Conservation (phyloP, 2,888 invertebrate species). For the Chesias legatella region DNA sequence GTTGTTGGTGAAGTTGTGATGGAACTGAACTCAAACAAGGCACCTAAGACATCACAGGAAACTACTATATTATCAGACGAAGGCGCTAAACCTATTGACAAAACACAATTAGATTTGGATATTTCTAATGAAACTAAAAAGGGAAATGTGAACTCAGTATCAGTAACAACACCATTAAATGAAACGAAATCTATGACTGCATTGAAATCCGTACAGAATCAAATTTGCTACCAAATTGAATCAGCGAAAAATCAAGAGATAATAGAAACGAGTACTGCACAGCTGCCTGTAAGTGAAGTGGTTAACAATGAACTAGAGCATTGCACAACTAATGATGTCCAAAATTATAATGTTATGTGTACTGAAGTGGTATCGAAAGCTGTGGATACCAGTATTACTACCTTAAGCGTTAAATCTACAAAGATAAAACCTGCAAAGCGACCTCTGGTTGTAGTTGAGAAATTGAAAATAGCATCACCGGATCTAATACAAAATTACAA, state of each 20-base stretch:
- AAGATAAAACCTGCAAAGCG: no score
- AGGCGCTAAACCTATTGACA: constrained; percentile 6
- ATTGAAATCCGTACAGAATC: neutral
- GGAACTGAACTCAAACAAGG: constrained; percentile 1
- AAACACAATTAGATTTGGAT: no score
- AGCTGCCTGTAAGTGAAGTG: no score
- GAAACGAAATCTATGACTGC: constrained; percentile 1
- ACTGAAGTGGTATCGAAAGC: no score
- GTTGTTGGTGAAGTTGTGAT: neutral
- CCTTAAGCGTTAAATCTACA: no score
- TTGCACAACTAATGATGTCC: no score
- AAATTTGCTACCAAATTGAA: neutral
- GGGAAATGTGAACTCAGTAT: neutral
- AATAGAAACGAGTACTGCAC: neutral
- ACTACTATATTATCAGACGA: constrained; percentile 5
- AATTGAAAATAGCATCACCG: no score
- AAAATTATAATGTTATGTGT: no score
- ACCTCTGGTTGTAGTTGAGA: no score
- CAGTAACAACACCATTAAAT: neutral
- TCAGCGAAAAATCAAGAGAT: neutral
- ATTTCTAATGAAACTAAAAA: constrained; percentile 5
- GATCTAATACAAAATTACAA: no score
- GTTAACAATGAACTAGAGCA: no score
- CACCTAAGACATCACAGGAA: constrained; percentile 13
- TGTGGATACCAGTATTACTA: no score